A percentile compares a stretch with the other conserved stretches of the same genome.
These are phyloP conservation scores for Gibbula magus DNA, from an alignment of 2,888 invertebrate species.

Conservation along the genomic window DNA sequence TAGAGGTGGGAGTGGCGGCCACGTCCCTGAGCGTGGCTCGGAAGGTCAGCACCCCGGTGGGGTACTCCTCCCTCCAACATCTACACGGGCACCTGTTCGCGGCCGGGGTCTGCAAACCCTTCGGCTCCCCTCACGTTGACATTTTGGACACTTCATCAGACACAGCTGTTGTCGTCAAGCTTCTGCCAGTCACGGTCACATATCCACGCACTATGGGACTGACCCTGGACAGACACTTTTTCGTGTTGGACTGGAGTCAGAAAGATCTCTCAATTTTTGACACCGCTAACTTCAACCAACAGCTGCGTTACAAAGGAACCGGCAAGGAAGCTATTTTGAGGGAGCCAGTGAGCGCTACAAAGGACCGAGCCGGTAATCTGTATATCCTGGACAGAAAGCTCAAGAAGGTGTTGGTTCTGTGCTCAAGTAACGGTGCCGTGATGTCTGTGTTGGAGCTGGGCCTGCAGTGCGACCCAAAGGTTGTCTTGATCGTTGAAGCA, in stretches of 20 bases:
- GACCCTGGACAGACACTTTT: background rate
- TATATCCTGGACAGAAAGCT: background rate
- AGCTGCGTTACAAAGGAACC: background rate
- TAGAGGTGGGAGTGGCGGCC: background rate
- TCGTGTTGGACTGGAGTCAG: background rate
- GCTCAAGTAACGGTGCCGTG: background rate
- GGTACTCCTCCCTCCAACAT: background rate
- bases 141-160: background rate
- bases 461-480: background rate
- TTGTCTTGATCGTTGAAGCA: background rate
- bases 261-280: background rate
- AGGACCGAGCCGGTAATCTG: background rate
- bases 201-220: constrained; percentile 8
- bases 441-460: background rate
- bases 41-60: background rate
- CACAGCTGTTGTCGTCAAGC: background rate
- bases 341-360: background rate
- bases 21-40: background rate
- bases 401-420: background rate
- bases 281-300: background rate
- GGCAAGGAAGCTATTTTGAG: background rate
- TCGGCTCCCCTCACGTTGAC: background rate
- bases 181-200: background rate
- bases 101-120: constrained; percentile 9
- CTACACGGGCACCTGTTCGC: background rate